Base-by-base conservation (phyloP, 2,113 vertebrate species). In the Chionis minor region DNA sequence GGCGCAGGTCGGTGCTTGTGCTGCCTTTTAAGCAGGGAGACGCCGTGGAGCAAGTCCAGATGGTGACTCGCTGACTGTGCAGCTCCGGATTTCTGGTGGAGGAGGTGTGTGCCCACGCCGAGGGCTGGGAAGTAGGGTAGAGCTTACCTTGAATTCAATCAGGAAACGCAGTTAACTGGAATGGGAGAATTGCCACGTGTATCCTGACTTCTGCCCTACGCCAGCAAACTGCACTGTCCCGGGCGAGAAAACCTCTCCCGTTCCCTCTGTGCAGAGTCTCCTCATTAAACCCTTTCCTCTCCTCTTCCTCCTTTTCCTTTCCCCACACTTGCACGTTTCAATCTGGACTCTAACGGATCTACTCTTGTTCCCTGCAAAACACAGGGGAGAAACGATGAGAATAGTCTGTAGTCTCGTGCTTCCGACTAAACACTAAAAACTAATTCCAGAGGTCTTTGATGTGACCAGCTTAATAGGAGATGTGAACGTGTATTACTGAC, bases 301-400 rank as follows among this genome's bases (percentile, higher is more conserved):
- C 32, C 22, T 69, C 19, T 42, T 79, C 45, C 15, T 63, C 51
- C 19, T 47, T 47, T 54, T 33, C 52, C 40, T 28, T 42, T 90
- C 15, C n/a, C 44, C 14, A 14, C 1, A 0, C 7, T 20, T 9
- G 5, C 14, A 3, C 2, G 0, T 4, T 66, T 11, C 2, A 22
- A 28, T 52, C 24, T 55, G 61, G 7, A 20, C 49, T 72, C 30
- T 44, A 12, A 15, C 81, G 59, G 38, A 63, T 71, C 51, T 66
- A 3, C 28, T 61, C 65, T 66, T 61, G 27, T 63, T 81, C 55
- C 40, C 59, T 67, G 47, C 51, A 70, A 45, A 49, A 49, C 9
- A 33, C 14, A 38, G 35, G 24, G 42, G 14, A 49, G 21, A 58
- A 61, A 33, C 0, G 0, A 6, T 2, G n/a, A 62, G 19, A 79